Base-by-base conservation (phyloP, 2,113 vertebrate species). In the Apodemus sylvaticus region DNA sequence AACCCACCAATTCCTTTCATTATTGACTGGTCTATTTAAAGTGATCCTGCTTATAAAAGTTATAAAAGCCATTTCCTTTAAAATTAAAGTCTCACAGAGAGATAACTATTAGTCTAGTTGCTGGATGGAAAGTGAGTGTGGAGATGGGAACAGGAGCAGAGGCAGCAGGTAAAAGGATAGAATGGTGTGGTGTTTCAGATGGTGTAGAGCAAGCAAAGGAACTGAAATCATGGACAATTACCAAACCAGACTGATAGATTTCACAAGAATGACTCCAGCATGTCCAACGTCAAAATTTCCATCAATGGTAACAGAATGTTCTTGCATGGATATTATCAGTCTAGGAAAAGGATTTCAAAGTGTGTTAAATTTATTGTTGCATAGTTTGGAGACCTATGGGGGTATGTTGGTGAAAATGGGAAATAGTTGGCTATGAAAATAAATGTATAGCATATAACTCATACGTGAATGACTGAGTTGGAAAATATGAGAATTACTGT, bases 1-100 rank as follows among this genome's bases (percentile, higher is more conserved):
- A 14, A 60, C 4, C 42, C 7, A 66, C 64, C 26, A n/a, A 39
- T 64, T 82, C 45, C 22, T 19, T 76, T 77, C 12, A 60, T 14
- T 87, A 42, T 64, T 62, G 83, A 76, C 51, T 97, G 9, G 0
- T 83, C 78, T 79, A 58, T 48, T 86, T 94, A 88, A 97, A 91
- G 78, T 78, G 16, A 82, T 58, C 0, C 12, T 88, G 45, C n/a
- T 74, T 77, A 68, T 60, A 82, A 55, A 2, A 83, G 60, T 70
- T 77, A 39, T 81, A 73, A 86, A 60, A 3, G 29, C 11, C 22
- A 62, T 51, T 89, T 92, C 22, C 24, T 90, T 71, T 70, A 86
- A 91, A 55, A 77, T 81, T 8, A 91, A 89, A 89, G 60, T 68
- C 2, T 51, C 26, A 76, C 83, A 71, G 10, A 86, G 10, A 77